Conservation (phyloP, 1,140 invertebrate genomes). For the Scylla paramamosain region DNA sequence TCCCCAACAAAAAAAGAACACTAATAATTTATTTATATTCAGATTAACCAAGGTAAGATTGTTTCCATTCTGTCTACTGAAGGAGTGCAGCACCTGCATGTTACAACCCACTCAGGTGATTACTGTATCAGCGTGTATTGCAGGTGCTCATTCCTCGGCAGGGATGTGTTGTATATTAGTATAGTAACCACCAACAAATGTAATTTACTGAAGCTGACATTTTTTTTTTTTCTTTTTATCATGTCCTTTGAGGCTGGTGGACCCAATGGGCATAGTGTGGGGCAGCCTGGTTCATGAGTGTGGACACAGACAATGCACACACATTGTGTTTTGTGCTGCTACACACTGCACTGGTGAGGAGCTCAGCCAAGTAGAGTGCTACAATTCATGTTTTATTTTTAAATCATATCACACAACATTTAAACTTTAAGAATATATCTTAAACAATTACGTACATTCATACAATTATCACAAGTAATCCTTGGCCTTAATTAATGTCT, state of each 20-base stretch:
- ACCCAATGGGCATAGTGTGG: not conserved
- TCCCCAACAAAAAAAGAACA: not conserved
- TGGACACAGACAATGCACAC: not conserved
- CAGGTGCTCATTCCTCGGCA: not conserved
- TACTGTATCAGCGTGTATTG: not conserved
- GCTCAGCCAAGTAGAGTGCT: not conserved
- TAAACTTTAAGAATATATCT: not conserved
- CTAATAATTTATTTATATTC: conserved; percentile 6
- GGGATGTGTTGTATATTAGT: not conserved
- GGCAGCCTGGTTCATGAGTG: not conserved
- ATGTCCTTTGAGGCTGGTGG: too few species aligned
- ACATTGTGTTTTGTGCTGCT: not conserved
- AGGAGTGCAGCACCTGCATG: not conserved
- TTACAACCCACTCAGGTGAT: not conserved
- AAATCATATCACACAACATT: not conserved
- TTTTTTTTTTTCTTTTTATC: too few species aligned
- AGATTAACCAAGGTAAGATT: conserved; percentile 69
- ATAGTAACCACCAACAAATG: not conserved
- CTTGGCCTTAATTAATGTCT: not conserved
- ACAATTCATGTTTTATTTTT: not conserved
- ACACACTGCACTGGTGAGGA: too few species aligned
- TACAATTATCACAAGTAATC: not conserved
- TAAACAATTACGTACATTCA: not conserved
- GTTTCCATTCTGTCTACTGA: not conserved
- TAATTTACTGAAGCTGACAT: not conserved